A percentile compares a stretch with the other conserved stretches of the same genome.
phyloP scores from a whole-genome alignment of 2,797 vertebrate species.

The Periparus ater region DNA sequence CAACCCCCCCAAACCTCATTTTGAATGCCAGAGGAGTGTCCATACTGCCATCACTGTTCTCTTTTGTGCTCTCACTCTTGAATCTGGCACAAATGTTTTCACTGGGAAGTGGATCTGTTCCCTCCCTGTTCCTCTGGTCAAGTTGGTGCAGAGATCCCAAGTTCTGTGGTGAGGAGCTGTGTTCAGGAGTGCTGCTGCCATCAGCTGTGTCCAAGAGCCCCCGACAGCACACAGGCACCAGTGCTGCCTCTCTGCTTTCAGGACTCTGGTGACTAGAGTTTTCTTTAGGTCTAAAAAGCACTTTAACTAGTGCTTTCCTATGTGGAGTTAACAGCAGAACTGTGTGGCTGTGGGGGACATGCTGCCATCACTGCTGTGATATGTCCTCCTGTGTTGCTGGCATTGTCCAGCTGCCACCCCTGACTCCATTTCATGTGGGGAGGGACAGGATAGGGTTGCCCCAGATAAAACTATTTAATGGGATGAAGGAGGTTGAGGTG shows the following conservation, averaged over 20 bases:
- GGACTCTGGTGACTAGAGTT: background rate
- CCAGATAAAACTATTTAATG: conserved; percentile 74
- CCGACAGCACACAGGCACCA: too few species aligned
- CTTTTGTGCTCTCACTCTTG: background rate
- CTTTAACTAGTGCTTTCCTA: background rate
- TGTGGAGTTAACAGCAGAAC: background rate
- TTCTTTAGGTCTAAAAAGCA: background rate
- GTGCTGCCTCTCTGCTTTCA: background rate
- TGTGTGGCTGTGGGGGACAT: accelerated
- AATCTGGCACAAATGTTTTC: background rate
- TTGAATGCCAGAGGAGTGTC: background rate
- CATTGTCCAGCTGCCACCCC: background rate
- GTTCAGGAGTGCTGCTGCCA: background rate
- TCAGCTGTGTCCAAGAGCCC: accelerated
- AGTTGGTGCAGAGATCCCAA: accelerated
- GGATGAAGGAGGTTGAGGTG: conserved; percentile 12
- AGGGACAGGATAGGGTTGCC: conserved; percentile 72
- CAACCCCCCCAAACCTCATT: accelerated
- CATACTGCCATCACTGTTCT: background rate
- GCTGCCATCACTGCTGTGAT: background rate
- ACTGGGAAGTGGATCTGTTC: background rate
- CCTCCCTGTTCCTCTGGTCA: accelerated
- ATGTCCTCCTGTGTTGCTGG: background rate
- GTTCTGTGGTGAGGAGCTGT: too few species aligned
- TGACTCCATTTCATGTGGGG: conserved; percentile 67